Evolutionary conservation across 2,113 vertebrate genomes (phyloP).

Genomic region (Tonatia bakeri): DNA sequence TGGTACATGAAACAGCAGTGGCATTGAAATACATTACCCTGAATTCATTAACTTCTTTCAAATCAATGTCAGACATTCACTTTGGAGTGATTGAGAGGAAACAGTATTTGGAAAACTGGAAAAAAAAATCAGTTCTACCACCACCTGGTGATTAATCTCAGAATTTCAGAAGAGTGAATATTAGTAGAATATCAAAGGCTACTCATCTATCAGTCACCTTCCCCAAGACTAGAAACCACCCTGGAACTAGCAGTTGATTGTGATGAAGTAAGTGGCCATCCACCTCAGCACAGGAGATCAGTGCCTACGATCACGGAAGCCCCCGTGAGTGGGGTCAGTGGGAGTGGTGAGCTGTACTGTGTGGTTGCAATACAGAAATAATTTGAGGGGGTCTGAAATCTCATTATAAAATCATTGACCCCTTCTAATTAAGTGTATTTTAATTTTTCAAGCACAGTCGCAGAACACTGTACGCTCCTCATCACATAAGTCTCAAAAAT

Average conservation of each 20-base stretch:
- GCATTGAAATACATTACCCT: constrained; percentile 24
- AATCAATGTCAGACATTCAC: constrained; percentile 82
- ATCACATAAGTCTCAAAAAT: neutral
- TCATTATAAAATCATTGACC: neutral
- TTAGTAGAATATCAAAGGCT: constrained; percentile 61
- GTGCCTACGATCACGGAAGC: constrained; percentile 63
- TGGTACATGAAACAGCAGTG: constrained; percentile 23
- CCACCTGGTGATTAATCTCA: constrained; percentile 79
- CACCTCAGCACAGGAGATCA: constrained; percentile 37
- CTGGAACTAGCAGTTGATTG: constrained; percentile 37
- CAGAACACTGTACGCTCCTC: neutral
- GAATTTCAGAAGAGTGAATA: constrained; percentile 67
- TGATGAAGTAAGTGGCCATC: constrained; percentile 29
- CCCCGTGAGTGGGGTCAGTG: constrained; percentile 23
- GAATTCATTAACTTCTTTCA: constrained; percentile 80
- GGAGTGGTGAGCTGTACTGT: constrained; percentile 19
- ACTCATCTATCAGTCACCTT: constrained; percentile 48
- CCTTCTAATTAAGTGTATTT: neutral
- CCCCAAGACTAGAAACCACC: constrained; percentile 55
- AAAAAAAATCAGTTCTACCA: constrained; percentile 79
- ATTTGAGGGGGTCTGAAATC: neutral
- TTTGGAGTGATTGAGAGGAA: constrained; percentile 52
- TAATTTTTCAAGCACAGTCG: neutral
- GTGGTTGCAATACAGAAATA: neutral
- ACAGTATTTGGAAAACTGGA: neutral